phyloP scores from a whole-genome alignment of 2,888 invertebrate species.

The Agriopis marginaria region DNA sequence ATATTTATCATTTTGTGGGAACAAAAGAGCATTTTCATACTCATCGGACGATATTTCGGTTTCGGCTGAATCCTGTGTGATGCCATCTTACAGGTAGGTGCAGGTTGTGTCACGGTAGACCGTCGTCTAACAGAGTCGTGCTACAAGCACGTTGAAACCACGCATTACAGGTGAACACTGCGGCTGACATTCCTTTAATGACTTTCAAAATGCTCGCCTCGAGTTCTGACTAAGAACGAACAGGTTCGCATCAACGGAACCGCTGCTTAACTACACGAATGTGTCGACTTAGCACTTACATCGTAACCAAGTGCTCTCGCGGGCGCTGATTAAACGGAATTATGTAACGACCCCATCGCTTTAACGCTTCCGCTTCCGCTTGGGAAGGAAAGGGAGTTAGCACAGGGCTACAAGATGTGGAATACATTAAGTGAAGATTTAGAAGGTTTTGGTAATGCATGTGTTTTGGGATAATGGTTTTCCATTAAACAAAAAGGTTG shows the following conservation, averaged over 20 bases:
- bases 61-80: too few relatives aligned
- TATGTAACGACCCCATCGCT: conserved; percentile 36
- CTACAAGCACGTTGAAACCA: too few relatives aligned
- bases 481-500: conserved; percentile 2
- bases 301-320: conserved; percentile 33
- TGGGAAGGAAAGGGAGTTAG: not conserved
- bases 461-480: conserved; percentile 17
- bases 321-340: conserved; percentile 38
- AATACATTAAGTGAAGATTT: conserved; percentile 24
- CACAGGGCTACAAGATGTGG: conserved; percentile 22
- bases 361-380: conserved; percentile 26
- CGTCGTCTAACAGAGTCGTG: too few relatives aligned
- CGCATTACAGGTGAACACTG: too few relatives aligned
- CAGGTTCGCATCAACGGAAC: conserved; percentile 14
- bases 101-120: too few relatives aligned
- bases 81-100: too few relatives aligned
- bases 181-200: not conserved
- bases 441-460: conserved; percentile 24
- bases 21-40: too few relatives aligned
- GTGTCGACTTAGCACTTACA: conserved; percentile 39
- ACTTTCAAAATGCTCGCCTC: conserved; percentile 2
- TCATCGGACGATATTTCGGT: too few relatives aligned
- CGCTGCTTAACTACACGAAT: conserved; percentile 22
- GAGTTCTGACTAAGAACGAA: not conserved
- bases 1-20: too few relatives aligned